Conservation (phyloP, 2,797 vertebrate species). For the Pristis pectinata region DNA sequence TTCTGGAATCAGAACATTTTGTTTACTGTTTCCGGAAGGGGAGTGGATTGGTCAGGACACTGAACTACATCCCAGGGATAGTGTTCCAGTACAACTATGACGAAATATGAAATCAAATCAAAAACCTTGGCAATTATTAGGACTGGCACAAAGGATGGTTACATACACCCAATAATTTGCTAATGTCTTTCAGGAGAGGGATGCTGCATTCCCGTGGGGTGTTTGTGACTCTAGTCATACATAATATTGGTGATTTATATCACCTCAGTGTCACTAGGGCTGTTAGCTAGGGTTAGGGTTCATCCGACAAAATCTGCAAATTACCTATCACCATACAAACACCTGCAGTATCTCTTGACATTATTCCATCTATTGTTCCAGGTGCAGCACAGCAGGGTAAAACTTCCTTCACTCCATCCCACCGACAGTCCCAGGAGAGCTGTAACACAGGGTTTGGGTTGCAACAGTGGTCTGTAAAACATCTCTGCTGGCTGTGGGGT, state of each 20-base stretch:
- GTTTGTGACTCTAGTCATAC: background rate
- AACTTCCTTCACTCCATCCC: background rate
- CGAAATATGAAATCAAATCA: background rate
- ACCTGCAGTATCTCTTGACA: background rate
- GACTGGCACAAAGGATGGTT: too few species aligned
- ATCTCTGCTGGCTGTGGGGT: too few species aligned
- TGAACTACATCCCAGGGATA: background rate
- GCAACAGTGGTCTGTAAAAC: too few species aligned
- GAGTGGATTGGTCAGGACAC: background rate
- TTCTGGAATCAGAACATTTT: background rate
- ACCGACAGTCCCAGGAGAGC: background rate
- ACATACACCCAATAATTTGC: too few species aligned
- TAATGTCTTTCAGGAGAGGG: too few species aligned
- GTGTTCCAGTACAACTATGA: background rate
- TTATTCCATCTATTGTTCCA: background rate
- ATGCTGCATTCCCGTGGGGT: too few species aligned
- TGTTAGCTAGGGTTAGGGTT: background rate
- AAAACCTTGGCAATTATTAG: background rate
- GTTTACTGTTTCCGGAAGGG: background rate
- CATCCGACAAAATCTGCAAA: background rate
- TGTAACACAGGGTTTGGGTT: too few species aligned
- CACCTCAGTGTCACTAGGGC: background rate
- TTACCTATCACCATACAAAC: background rate
- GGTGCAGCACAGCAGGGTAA: background rate
- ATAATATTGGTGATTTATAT: background rate